A percentile compares a stretch with the other conserved stretches of the same genome.
Evolutionary conservation across 2,888 invertebrate genomes (phyloP).

Genomic region (Sminthurides aquaticus): DNA sequence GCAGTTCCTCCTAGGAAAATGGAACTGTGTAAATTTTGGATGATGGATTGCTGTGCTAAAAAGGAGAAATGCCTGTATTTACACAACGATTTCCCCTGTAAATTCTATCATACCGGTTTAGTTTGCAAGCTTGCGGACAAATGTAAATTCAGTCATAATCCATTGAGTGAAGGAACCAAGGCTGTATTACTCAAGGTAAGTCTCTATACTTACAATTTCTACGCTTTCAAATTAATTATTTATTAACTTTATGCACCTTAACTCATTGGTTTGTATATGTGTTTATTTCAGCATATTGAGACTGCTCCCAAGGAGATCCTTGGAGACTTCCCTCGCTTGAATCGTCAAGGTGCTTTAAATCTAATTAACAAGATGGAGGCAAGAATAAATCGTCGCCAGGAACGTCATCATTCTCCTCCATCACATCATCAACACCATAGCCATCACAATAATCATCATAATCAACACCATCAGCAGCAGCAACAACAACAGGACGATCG

Average conservation of each 20-base stretch:
- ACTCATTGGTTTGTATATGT: background rate
- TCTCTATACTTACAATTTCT: background rate
- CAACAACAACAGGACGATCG: conserved; percentile 12
- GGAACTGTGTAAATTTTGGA: conserved; percentile 93
- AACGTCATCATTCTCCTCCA: background rate
- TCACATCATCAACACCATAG: conserved; percentile 14
- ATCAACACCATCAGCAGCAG: conserved; percentile 10
- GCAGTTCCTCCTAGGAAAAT: conserved; percentile 73
- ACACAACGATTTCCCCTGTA: conserved; percentile 96
- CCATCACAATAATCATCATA: conserved; percentile 20
- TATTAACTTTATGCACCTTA: background rate
- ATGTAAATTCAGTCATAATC: conserved; percentile 90
- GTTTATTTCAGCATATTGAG: conserved; percentile 63
- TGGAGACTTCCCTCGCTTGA: conserved; percentile 78
- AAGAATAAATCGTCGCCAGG: conserved; percentile 7
- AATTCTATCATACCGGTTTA: conserved; percentile 89
- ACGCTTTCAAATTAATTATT: background rate
- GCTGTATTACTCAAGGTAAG: conserved; percentile 52
- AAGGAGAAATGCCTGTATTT: conserved; percentile 90
- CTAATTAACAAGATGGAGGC: conserved; percentile 40
- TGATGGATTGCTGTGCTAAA: conserved; percentile 91
- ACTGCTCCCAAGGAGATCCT: conserved; percentile 84
- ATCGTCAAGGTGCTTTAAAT: conserved; percentile 64
- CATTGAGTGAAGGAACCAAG: conserved; percentile 70
- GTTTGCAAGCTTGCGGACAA: conserved; percentile 70